A percentile compares a stretch with the other conserved stretches of the same genome.
phyloP scores from a whole-genome alignment of 2,797 vertebrate genomes.

The Melanotaenia boesemani region DNA sequence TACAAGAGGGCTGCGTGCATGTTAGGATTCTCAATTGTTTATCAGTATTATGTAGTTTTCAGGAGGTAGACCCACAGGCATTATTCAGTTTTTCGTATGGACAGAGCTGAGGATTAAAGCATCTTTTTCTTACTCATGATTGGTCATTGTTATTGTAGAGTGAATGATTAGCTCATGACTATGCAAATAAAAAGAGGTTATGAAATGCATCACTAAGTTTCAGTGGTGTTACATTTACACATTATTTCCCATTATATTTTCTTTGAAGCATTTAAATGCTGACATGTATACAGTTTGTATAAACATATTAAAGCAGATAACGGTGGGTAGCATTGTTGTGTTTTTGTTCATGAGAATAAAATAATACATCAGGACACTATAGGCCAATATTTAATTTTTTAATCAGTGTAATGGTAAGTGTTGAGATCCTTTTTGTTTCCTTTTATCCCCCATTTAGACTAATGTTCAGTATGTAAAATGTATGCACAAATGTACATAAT shows the following conservation, averaged over 20 bases:
- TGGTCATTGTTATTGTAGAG: slow-evolving; percentile 61
- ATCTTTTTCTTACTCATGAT: slow-evolving; percentile 62
- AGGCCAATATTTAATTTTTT: background rate
- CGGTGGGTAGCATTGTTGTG: background rate
- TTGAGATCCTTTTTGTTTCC: background rate
- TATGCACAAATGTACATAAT: background rate
- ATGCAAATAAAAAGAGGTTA: slow-evolving; percentile 78
- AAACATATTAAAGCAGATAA: slow-evolving; percentile 51
- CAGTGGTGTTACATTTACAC: slow-evolving; percentile 16
- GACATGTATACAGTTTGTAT: slow-evolving; percentile 54
- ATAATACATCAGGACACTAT: background rate
- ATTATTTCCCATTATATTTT: slow-evolving; percentile 26
- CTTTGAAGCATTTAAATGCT: slow-evolving; percentile 41
- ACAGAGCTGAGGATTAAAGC: slow-evolving; percentile 82
- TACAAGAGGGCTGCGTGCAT: slow-evolving; percentile 44
- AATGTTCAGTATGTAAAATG: too few relatives aligned
- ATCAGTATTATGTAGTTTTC: slow-evolving; percentile 70
- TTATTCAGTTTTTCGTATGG: slow-evolving; percentile 63
- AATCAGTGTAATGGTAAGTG: background rate
- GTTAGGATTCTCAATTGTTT: slow-evolving; percentile 41
- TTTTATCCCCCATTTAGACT: background rate
- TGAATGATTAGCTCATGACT: slow-evolving; percentile 69
- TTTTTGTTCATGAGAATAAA: slow-evolving; percentile 5
- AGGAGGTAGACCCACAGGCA: slow-evolving; percentile 57
- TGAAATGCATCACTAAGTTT: slow-evolving; percentile 62